Percentiles rank a stretch among this genome's conserved stretches.
Conservation (phyloP, 2,888 invertebrate genomes). For the Emmelina monodactyla region DNA sequence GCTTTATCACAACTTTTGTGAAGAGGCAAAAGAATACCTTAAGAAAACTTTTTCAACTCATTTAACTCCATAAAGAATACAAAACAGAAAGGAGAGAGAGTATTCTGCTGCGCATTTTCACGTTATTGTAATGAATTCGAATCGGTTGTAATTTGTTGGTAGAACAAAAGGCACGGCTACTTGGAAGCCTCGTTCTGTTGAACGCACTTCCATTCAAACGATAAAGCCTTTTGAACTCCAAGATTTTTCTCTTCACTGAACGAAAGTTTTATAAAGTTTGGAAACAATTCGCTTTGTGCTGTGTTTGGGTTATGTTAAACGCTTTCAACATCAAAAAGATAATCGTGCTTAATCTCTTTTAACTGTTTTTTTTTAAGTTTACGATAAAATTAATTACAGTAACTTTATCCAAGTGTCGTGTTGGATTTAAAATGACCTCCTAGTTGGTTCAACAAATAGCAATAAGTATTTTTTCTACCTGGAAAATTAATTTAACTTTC, state of each 20-base stretch:
- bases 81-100: constrained; percentile 6
- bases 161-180: constrained; percentile 6
- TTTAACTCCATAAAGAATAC: constrained; percentile 8
- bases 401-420: too few species aligned
- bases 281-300: not conserved
- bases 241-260: not conserved
- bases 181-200: not conserved
- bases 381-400: too few species aligned
- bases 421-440: not conserved
- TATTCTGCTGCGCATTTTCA: constrained; percentile 6
- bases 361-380: too few species aligned
- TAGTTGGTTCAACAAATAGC: not conserved
- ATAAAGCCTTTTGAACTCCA: not conserved
- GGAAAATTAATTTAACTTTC: constrained; percentile 20
- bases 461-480: constrained; percentile 7
- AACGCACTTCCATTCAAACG: not conserved
- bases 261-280: not conserved
- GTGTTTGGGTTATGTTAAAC: too few species aligned
- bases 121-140: constrained; percentile 4
- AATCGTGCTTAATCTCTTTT: too few species aligned
- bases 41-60: constrained; percentile 2
- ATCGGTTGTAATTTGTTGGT: constrained; percentile 9
- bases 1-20: too few species aligned
- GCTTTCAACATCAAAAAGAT: too few species aligned
- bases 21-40: too few species aligned